Evolutionary conservation across 2,888 invertebrate genomes (phyloP).

Genomic region (Diaprepes abbreviatus): DNA sequence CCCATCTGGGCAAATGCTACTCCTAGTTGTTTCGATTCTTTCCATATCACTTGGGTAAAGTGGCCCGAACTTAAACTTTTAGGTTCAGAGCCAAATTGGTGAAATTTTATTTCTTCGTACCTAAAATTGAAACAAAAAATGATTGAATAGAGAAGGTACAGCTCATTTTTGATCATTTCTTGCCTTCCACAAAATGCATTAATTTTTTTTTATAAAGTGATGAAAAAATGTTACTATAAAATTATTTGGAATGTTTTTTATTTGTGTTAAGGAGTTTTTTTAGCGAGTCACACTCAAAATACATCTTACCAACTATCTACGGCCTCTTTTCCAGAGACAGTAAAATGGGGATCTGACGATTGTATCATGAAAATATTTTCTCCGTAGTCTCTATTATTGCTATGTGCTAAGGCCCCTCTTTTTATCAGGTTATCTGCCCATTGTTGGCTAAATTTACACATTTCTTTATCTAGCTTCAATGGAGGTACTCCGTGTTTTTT

Average conservation of each 20-base stretch:
- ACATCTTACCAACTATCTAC: slow-evolving; percentile 75
- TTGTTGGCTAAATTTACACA: slow-evolving; percentile 70
- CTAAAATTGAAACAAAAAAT: too few species aligned
- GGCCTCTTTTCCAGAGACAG: slow-evolving; percentile 77
- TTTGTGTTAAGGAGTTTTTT: too few species aligned
- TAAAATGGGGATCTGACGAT: slow-evolving; percentile 76
- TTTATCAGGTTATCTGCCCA: slow-evolving; percentile 71
- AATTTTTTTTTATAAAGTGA: too few species aligned
- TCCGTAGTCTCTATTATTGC: slow-evolving; percentile 72
- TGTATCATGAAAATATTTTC: slow-evolving; percentile 82
- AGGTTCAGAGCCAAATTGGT: slow-evolving; percentile 78
- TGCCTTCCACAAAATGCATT: too few species aligned
- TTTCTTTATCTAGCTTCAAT: slow-evolving; percentile 71
- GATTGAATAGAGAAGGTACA: too few species aligned
- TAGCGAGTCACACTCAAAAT: too few species aligned
- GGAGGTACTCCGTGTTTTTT: slow-evolving; percentile 72
- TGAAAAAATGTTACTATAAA: too few species aligned
- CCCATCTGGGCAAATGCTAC: slow-evolving; percentile 78
- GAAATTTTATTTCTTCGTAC: slow-evolving; percentile 81
- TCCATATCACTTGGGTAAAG: slow-evolving; percentile 89
- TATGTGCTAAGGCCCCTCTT: slow-evolving; percentile 71
- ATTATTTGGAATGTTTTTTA: too few species aligned
- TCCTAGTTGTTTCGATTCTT: slow-evolving; percentile 79
- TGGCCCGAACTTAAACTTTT: slow-evolving; percentile 75
- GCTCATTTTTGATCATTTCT: too few species aligned